A percentile compares a stretch with the other conserved stretches of the same genome.
Conservation (phyloP, 2,888 invertebrate genomes). For the Nephrotoma guestfalica region DNA sequence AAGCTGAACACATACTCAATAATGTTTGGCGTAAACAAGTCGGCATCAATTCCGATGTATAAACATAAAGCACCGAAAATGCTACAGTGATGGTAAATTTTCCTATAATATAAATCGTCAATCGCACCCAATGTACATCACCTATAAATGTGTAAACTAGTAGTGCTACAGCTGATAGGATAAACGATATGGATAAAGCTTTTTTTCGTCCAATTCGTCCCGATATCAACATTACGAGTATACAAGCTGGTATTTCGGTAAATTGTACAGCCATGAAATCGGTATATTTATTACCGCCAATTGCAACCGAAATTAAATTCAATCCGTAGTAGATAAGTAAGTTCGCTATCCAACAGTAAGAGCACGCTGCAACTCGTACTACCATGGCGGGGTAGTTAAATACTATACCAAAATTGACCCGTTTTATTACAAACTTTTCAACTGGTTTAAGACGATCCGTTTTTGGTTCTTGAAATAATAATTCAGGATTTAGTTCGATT, state of each 20-base stretch:
- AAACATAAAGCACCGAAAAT: slow-evolving; percentile 44
- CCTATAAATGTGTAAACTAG: not conserved
- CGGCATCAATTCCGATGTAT: slow-evolving; percentile 48
- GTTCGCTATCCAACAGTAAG: slow-evolving; percentile 56
- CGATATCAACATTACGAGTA: slow-evolving; percentile 40
- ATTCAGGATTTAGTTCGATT: not conserved
- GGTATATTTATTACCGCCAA: slow-evolving; percentile 50
- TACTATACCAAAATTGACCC: not conserved
- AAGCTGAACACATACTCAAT: slow-evolving; percentile 44
- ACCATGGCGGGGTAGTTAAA: not conserved
- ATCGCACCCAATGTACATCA: slow-evolving; percentile 15
- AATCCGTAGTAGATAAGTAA: slow-evolving; percentile 61
- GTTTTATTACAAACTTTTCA: too few relatives aligned
- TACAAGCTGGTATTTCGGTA: slow-evolving; percentile 52
- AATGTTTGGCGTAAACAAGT: slow-evolving; percentile 42
- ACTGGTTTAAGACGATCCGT: not conserved
- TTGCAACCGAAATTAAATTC: slow-evolving; percentile 51
- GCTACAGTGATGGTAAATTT: slow-evolving; percentile 44
- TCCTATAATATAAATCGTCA: slow-evolving; percentile 39
- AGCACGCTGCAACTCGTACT: slow-evolving; percentile 35
- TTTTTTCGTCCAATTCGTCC: slow-evolving; percentile 43
- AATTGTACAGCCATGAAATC: slow-evolving; percentile 39
- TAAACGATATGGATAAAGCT: slow-evolving; percentile 40
- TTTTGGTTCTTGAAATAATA: not conserved
- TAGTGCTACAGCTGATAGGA: slow-evolving; percentile 32